Percentiles rank a stretch among this genome's conserved stretches.
Conservation (phyloP, 2,888 invertebrate species). For the Smittia aterrima region DNA sequence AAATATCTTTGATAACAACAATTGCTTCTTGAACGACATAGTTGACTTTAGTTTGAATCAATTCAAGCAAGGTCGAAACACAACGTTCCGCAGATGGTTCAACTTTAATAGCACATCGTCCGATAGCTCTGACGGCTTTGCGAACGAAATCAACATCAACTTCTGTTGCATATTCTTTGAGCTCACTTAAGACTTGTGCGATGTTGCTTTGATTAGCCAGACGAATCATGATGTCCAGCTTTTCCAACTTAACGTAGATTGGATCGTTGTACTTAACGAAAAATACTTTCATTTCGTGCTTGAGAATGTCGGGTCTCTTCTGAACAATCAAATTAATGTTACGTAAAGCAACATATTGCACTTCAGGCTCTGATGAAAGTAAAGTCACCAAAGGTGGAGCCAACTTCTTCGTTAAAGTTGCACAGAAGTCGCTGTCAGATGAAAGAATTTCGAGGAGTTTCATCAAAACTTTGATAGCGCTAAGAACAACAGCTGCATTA, state of each 20-base stretch:
- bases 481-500: conserved; percentile 97
- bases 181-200: conserved; percentile 93
- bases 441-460: conserved; percentile 97
- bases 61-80: conserved; percentile 93
- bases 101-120: conserved; percentile 62
- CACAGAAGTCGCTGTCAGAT: conserved; percentile 89
- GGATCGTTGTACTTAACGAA: conserved; percentile 99
- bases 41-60: conserved; percentile 99
- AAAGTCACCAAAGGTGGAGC: conserved; percentile 98
- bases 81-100: conserved; percentile 98
- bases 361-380: conserved; percentile 96
- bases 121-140: conserved; percentile 97
- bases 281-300: conserved; percentile 99
- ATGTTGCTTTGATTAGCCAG: conserved; percentile 97
- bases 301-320: conserved; percentile 96
- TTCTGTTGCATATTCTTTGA: conserved; percentile 98
- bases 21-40: conserved; percentile 99
- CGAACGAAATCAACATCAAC: conserved; percentile 99
- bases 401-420: conserved; percentile 90
- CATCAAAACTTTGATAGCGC: conserved; percentile 97
- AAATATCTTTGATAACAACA: conserved; percentile 97
- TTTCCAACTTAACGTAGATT: conserved; percentile 98
- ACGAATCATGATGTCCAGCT: conserved; percentile 98
- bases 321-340: conserved; percentile 99
- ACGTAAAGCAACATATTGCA: conserved; percentile 96